Base-by-base conservation (phyloP, 2,113 vertebrate genomes). In the Neoarius graeffei region DNA sequence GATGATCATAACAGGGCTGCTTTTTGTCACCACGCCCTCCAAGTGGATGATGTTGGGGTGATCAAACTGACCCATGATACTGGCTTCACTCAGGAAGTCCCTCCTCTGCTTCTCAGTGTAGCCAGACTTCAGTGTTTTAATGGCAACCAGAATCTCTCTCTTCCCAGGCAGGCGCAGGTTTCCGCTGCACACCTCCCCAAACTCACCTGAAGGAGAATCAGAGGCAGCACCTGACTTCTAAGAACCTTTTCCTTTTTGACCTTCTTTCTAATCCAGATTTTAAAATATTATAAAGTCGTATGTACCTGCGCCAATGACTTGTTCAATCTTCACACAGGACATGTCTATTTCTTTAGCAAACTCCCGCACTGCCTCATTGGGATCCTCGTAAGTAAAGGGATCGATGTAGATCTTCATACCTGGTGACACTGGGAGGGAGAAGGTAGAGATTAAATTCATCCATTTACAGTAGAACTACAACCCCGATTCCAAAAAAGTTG, bases 351-450 rank as follows among this genome's bases (percentile, higher is more conserved):
- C 98, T 92, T 99, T 99, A 82, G 98, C 97, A 90, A 99, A 99
- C 91, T 99, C 98, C 71, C 97, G 93, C 66, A 99, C 97, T 0
- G 98, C 98, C 86, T 99, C 98, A 0, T 99, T 99, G 87, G 98
- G 98, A 88, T 99, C 98, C 87, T 98, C 97, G 0, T 98, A 98
- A 64, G 97, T 98, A 91, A 98, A 97, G 0, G 97, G 97, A 77
- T 99, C 98, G 0, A 99, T 99, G 89, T 99, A 99, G 91, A 99
- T 99, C 94, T 99, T 99, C 98, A 99, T 98, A 88, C 98, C 97
- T 74, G 98, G 97, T 74, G 97, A 97, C 96, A 98, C 97, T 98
- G 89, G 91, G 85, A 92, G 13, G 87, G 73, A 91, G 77, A 88
- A 87, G 86, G 89, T 77, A n/a, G 79, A 87, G 84, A 54, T 89